Evolutionary conservation across 2,888 invertebrate species (phyloP).

Genomic region (Opisthograptis luteolata): DNA sequence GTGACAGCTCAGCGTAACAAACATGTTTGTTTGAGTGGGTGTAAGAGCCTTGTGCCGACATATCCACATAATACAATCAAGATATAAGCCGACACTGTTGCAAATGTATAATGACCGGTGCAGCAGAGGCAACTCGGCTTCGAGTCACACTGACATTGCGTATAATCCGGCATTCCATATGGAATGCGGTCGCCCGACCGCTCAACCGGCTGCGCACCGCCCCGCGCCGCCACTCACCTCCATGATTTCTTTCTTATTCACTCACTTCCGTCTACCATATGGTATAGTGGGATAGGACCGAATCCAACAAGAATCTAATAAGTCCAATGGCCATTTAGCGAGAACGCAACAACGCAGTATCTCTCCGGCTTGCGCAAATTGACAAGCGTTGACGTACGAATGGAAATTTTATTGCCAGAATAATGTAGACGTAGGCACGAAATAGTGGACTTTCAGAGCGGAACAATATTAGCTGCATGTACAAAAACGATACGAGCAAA

Average conservation of each 20-base stretch:
- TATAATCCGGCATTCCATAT: conserved; percentile 80
- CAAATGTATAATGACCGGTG: conserved; percentile 53
- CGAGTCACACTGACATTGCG: conserved; percentile 81
- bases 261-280: conserved; percentile 76
- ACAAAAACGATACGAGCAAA: conserved; percentile 15
- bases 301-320: conserved; percentile 69
- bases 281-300: conserved; percentile 72
- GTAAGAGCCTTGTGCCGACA: conserved; percentile 54
- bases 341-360: conserved; percentile 7
- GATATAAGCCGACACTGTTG: conserved; percentile 46
- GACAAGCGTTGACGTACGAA: conserved; percentile 4
- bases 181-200: conserved; percentile 81
- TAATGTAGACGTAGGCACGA: conserved; percentile 5
- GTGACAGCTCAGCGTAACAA: background rate
- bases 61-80: conserved; percentile 37
- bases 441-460: conserved; percentile 12
- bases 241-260: conserved; percentile 79
- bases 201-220: conserved; percentile 65
- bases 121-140: conserved; percentile 53
- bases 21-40: conserved; percentile 3
- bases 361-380: background rate
- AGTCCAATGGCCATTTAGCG: conserved; percentile 25
- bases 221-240: conserved; percentile 72
- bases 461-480: conserved; percentile 17
- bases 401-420: conserved; percentile 19